Conservation (phyloP, 1,140 invertebrate species). For the Sitodiplosis mosellana region DNA sequence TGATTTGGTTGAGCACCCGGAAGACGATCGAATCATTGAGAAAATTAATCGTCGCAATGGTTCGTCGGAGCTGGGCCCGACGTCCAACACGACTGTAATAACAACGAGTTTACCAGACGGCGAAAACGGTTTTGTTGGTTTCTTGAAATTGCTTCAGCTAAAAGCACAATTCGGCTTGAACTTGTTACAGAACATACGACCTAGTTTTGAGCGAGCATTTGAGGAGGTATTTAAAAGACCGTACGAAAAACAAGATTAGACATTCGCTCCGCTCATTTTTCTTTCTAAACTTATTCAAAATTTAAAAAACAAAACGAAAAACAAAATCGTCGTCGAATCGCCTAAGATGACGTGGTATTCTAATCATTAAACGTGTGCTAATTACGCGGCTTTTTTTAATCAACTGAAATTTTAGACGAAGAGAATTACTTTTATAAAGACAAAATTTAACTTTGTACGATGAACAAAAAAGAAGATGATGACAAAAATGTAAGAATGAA, state of each 20-base stretch:
- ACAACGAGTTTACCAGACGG: neutral
- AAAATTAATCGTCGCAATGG: neutral
- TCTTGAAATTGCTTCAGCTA: neutral
- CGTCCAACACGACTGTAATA: neutral
- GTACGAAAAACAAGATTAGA: neutral
- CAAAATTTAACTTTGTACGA: no score
- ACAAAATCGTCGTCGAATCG: no score
- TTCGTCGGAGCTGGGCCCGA: neutral
- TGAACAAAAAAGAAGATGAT: no score
- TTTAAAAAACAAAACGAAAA: no score
- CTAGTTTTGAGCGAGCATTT: neutral
- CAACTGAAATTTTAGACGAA: no score
- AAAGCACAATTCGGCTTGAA: slow-evolving; percentile 1
- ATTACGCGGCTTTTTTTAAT: no score
- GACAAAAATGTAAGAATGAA: no score
- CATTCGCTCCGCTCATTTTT: no score
- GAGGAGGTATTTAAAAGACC: neutral
- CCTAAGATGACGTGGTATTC: no score
- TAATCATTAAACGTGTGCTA: no score
- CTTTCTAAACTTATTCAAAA: no score
- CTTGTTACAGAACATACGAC: neutral
- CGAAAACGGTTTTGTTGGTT: neutral
- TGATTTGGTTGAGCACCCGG: neutral
- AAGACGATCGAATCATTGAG: neutral
- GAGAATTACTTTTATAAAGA: no score